Conservation (phyloP, 2,888 invertebrate genomes). For the Charanyca ferruginea region DNA sequence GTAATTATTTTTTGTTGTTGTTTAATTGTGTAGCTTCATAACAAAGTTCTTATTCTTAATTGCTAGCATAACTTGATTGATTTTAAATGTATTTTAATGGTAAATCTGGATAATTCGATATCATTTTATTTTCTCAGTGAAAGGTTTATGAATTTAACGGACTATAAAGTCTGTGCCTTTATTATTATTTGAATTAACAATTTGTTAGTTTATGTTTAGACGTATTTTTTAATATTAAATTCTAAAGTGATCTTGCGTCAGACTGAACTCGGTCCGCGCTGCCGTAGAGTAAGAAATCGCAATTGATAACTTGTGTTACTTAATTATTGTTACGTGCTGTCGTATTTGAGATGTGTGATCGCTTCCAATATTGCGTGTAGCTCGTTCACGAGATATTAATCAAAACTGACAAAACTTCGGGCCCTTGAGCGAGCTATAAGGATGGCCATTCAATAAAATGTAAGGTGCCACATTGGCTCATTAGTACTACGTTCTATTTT, state of each 20-base stretch:
- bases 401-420: slow-evolving; percentile 20
- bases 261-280: slow-evolving; percentile 64
- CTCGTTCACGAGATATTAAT: slow-evolving; percentile 39
- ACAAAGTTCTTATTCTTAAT: slow-evolving; percentile 38
- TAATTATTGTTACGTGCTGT: slow-evolving; percentile 63
- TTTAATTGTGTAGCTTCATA: slow-evolving; percentile 54
- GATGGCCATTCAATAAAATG: slow-evolving; percentile 55
- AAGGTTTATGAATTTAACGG: slow-evolving; percentile 47
- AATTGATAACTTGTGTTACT: slow-evolving; percentile 62
- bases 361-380: slow-evolving; percentile 29
- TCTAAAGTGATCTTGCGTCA: slow-evolving; percentile 45
- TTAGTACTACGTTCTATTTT: slow-evolving; percentile 61
- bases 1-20: slow-evolving; percentile 51
- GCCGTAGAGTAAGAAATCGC: slow-evolving; percentile 65
- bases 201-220: slow-evolving; percentile 46
- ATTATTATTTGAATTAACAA: slow-evolving; percentile 35
- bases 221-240: slow-evolving; percentile 34
- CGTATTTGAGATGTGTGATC: slow-evolving; percentile 43
- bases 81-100: slow-evolving; percentile 40
- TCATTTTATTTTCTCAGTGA: slow-evolving; percentile 30
- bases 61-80: slow-evolving; percentile 41
- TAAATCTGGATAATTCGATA: slow-evolving; percentile 16
- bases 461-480: slow-evolving; percentile 79
- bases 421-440: slow-evolving; percentile 47
- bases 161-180: slow-evolving; percentile 21